phyloP scores from a whole-genome alignment of 2,113 vertebrate species.

The Megaleporinus macrocephalus region DNA sequence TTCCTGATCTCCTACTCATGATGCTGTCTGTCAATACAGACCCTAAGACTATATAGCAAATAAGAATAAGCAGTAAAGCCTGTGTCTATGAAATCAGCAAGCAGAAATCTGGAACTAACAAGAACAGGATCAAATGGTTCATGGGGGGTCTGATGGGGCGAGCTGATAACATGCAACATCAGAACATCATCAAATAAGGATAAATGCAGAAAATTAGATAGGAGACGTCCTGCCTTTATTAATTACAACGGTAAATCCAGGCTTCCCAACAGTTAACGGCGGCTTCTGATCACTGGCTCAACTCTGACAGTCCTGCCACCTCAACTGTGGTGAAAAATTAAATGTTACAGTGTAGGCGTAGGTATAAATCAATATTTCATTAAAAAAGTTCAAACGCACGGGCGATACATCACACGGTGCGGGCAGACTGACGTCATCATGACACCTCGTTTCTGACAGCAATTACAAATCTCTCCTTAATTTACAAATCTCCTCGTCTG shows the following conservation, averaged over 20 bases:
- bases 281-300: neutral
- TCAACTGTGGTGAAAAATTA: neutral
- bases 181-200: neutral
- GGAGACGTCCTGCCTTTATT: neutral
- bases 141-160: neutral
- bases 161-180: neutral
- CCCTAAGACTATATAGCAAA: no score
- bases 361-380: neutral
- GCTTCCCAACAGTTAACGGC: neutral
- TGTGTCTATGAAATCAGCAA: neutral
- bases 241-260: neutral
- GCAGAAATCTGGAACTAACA: neutral
- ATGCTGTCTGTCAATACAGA: no score
- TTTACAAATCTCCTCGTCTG: neutral
- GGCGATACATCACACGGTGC: neutral
- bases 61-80: no score
- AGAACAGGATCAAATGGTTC: neutral
- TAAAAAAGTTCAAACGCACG: neutral
- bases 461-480: conserved; percentile 1
- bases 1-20: no score
- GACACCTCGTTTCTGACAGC: neutral
- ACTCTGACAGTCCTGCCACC: conserved; percentile 1
- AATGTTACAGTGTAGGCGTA: neutral
- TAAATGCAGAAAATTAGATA: neutral
- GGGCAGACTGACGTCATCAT: neutral